Conservation (phyloP, 2,888 invertebrate genomes). For the Machimus atricapillus region DNA sequence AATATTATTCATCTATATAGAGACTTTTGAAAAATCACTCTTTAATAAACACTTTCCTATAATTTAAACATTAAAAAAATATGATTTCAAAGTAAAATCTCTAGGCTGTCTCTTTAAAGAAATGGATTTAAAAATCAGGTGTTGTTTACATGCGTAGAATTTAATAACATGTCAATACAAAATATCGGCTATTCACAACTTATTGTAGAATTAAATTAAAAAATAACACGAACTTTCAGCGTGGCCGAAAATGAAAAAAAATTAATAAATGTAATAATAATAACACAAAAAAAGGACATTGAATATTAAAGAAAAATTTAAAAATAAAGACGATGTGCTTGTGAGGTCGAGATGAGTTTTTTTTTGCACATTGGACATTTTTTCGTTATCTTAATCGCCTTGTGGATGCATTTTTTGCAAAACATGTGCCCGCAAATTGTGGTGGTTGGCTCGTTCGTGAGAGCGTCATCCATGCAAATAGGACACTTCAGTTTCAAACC, state of each 20-base stretch:
- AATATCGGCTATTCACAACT: background rate
- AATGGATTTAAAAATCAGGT: background rate
- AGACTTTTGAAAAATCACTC: too few species aligned
- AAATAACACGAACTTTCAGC: too few species aligned
- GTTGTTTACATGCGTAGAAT: background rate
- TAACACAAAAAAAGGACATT: background rate
- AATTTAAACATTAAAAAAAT: too few species aligned
- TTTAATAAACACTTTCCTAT: too few species aligned
- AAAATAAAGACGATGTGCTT: background rate
- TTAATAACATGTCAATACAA: background rate
- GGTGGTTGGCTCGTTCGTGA: conserved; percentile 41
- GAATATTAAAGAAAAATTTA: background rate
- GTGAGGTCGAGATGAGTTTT: background rate
- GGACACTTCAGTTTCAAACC: conserved; percentile 40
- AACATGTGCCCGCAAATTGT: conserved; percentile 50
- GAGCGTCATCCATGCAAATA: conserved; percentile 47
- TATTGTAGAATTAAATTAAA: too few species aligned
- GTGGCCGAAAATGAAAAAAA: too few species aligned
- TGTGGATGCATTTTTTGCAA: conserved; percentile 47
- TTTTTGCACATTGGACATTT: conserved; percentile 49
- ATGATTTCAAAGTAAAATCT: too few species aligned
- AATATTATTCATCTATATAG: too few species aligned
- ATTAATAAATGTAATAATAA: too few species aligned
- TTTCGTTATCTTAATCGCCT: conserved; percentile 38
- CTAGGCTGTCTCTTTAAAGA: background rate